These are phyloP conservation scores for Mirza zaza DNA, from an alignment of 2,113 vertebrate species.

Conservation along the genomic window DNA sequence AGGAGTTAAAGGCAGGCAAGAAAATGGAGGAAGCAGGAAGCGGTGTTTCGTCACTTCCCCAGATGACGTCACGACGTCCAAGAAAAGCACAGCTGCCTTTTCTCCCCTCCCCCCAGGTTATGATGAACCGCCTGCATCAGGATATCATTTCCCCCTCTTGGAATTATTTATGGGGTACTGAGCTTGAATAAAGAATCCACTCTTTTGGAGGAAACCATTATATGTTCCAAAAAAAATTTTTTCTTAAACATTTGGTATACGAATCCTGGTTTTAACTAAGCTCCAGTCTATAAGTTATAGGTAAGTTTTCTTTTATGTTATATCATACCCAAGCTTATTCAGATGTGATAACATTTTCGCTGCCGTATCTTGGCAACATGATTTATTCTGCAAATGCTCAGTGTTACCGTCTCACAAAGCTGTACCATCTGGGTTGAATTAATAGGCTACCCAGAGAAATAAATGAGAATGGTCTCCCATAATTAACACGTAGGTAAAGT, in stretches of 20 bases:
- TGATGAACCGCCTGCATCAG: neutral
- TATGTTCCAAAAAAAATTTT: conserved; percentile 41
- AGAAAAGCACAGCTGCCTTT: conserved; percentile 54
- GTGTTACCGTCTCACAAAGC: conserved; percentile 86
- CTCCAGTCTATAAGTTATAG: conserved; percentile 77
- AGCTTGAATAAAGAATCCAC: conserved; percentile 72
- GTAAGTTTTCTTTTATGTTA: conserved; percentile 81
- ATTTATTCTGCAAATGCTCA: conserved; percentile 87
- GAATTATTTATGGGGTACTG: conserved; percentile 70
- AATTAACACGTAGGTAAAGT: conserved; percentile 90
- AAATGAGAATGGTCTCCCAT: conserved; percentile 87
- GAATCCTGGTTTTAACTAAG: conserved; percentile 75
- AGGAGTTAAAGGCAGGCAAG: neutral
- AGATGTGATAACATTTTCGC: conserved; percentile 86
- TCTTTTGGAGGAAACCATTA: conserved; percentile 65
- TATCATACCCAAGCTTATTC: conserved; percentile 85
- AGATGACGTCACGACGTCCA: conserved; percentile 7
- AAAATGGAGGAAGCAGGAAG: neutral
- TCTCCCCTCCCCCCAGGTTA: conserved; percentile 28
- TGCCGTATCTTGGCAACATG: conserved; percentile 89
- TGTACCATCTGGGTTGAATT: conserved; percentile 89
- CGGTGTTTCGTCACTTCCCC: neutral
- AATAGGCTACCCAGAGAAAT: conserved; percentile 89
- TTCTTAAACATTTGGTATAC: conserved; percentile 48
- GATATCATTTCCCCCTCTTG: conserved; percentile 53